A percentile compares a stretch with the other conserved stretches of the same genome.
Conservation (phyloP, 2,888 invertebrate genomes). For the Temnothorax unifasciatus region DNA sequence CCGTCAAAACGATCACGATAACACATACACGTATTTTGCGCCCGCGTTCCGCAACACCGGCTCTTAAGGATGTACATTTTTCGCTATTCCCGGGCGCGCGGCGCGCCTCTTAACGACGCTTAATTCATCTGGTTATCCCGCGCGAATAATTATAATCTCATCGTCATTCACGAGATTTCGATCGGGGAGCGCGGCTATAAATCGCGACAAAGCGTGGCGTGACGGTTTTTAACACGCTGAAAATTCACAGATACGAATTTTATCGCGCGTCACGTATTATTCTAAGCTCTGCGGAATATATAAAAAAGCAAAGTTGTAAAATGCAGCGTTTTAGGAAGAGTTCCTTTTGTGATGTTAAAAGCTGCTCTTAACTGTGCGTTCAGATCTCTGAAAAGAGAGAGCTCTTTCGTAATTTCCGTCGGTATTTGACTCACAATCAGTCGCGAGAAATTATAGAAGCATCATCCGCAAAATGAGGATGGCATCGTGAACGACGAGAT, state of each 20-base stretch:
- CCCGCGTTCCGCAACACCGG: not conserved
- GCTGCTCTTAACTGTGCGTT: not conserved
- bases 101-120: conserved; percentile 7
- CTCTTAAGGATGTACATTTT: conserved; percentile 14
- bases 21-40: conserved; percentile 29
- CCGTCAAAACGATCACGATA: conserved; percentile 36
- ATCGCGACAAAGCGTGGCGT: not conserved
- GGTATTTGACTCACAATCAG: not conserved
- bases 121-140: conserved; percentile 11
- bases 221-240: not conserved
- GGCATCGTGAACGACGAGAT: not conserved
- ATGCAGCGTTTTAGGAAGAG: not conserved
- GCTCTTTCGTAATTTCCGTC: not conserved
- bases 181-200: not conserved
- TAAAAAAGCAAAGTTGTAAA: not conserved
- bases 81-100: not conserved
- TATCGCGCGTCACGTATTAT: not conserved
- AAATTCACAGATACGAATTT: not conserved
- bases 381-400: not conserved
- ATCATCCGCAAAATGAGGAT: not conserved
- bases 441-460: conserved; percentile 5
- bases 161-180: conserved; percentile 37
- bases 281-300: not conserved
- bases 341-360: not conserved
- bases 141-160: conserved; percentile 27